Evolutionary conservation across 2,113 vertebrate species (phyloP).

Genomic region (Ifrita kowaldi): DNA sequence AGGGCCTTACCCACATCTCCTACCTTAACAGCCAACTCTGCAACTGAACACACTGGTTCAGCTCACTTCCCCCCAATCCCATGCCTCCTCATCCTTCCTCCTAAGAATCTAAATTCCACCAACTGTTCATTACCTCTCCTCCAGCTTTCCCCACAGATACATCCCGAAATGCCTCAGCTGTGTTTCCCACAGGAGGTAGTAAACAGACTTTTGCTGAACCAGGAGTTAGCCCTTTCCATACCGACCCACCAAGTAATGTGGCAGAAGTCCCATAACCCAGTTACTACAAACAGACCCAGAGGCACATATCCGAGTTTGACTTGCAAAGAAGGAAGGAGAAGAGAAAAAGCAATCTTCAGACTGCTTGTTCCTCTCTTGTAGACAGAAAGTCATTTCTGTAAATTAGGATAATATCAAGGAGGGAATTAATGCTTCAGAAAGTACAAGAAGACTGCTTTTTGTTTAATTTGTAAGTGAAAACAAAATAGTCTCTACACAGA

Average conservation of each 20-base stretch:
- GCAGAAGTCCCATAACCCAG: not conserved
- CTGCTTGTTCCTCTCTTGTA: not conserved
- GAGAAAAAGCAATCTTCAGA: not conserved
- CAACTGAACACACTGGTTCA: not conserved
- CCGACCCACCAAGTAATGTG: not conserved
- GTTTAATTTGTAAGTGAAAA: not conserved
- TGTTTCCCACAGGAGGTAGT: not conserved
- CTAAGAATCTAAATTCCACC: not conserved
- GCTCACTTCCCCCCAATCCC: not conserved
- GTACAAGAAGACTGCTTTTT: not conserved
- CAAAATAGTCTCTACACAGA: not conserved
- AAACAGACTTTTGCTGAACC: not conserved
- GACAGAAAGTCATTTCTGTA: not conserved
- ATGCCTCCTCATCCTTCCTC: not conserved
- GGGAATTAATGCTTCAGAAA: conserved; percentile 13
- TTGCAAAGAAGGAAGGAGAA: conserved; percentile 9
- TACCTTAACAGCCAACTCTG: not conserved
- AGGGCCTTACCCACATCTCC: not conserved
- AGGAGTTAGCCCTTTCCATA: not conserved
- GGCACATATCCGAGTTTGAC: not conserved
- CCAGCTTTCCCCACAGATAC: not conserved
- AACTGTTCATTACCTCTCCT: not conserved
- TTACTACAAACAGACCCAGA: not conserved
- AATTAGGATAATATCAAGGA: conserved; percentile 11
- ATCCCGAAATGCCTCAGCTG: not conserved